Conservation (phyloP, 2,113 vertebrate genomes). For the Typhlomys cinereus region DNA sequence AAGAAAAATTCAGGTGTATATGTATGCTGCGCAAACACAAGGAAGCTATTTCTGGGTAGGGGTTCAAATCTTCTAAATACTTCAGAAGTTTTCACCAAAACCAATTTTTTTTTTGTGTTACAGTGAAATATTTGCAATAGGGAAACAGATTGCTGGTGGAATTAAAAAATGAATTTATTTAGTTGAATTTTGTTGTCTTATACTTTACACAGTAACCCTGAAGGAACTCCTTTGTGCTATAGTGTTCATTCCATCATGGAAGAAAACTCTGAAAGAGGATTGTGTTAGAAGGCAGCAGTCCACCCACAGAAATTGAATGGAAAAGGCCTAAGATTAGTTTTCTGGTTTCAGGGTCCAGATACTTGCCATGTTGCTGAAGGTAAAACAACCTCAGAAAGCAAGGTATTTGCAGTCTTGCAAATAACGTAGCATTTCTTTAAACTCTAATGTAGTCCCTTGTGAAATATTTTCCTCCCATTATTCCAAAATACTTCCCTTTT, state of each 20-base stretch:
- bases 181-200: conserved; percentile 14
- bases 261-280: conserved; percentile 36
- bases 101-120: not conserved
- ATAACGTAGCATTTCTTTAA: conserved; percentile 53
- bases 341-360: not conserved
- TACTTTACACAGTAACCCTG: conserved; percentile 3
- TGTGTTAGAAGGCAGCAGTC: not conserved
- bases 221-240: not conserved
- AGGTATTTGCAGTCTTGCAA: conserved; percentile 26
- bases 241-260: not conserved
- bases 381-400: not conserved
- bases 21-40: not conserved
- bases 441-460: conserved; percentile 36
- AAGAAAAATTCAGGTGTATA: no score
- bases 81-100: conserved; percentile 33
- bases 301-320: not conserved
- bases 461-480: conserved; percentile 47
- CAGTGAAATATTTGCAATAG: not conserved
- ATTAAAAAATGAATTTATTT: conserved; percentile 26
- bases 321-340: conserved; percentile 32
- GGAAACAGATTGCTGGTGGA: not conserved
- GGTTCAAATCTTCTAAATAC: not conserved
- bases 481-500: conserved; percentile 39
- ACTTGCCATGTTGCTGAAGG: not conserved
- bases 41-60: not conserved